Conservation (phyloP, 2,888 invertebrate genomes). For the Dendrolimus pini region DNA sequence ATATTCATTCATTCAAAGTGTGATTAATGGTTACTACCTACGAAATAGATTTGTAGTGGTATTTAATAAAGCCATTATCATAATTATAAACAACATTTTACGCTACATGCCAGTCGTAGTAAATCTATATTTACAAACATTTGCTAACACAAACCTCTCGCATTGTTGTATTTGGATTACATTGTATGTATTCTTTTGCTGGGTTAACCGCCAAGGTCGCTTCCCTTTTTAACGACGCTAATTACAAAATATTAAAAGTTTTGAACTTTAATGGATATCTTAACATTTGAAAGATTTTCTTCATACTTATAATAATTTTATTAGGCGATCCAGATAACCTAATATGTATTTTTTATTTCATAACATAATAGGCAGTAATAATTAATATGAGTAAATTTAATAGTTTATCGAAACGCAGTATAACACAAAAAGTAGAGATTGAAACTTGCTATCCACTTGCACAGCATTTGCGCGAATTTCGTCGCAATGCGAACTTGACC, state of each 20-base stretch:
- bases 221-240: not conserved
- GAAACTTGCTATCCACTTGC: not conserved
- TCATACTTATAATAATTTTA: too few relatives aligned
- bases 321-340: too few relatives aligned
- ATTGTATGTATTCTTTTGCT: slow-evolving; percentile 14
- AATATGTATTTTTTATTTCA: too few relatives aligned
- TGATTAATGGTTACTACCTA: slow-evolving; percentile 70
- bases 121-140: slow-evolving; percentile 57
- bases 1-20: slow-evolving; percentile 69
- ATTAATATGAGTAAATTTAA: too few relatives aligned
- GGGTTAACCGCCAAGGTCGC: slow-evolving; percentile 21
- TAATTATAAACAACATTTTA: slow-evolving; percentile 73
- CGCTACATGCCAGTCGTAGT: slow-evolving; percentile 59
- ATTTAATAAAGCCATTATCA: slow-evolving; percentile 67
- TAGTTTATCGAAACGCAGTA: too few relatives aligned
- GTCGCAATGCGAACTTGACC: slow-evolving; percentile 65
- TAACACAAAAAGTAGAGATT: too few relatives aligned
- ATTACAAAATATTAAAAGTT: not conserved
- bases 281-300: too few relatives aligned
- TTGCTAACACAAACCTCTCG: slow-evolving; percentile 11
- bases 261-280: too few relatives aligned
- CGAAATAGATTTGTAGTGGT: slow-evolving; percentile 66
- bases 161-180: not conserved
- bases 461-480: slow-evolving; percentile 37
- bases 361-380: too few relatives aligned